Evolutionary conservation across 2,888 invertebrate species (phyloP), one percentile per base, ranked within the genome.

Genomic region (Patella pellucida): DNA sequence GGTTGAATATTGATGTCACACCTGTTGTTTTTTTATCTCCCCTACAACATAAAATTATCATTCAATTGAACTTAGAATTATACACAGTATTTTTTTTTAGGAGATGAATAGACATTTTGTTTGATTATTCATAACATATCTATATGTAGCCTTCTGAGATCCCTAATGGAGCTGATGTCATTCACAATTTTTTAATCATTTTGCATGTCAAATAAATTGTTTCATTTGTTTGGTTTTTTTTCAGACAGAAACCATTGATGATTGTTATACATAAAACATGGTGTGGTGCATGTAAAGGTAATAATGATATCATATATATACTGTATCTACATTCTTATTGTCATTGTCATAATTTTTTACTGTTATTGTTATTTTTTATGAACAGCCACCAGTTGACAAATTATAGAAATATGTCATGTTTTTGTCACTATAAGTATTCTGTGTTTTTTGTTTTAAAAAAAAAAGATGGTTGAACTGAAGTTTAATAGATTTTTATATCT

Each of bases 241-340:
- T 73, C 81, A 90, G 90, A 62, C 82, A 87, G 62, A 94, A 94
- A 85, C 94, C 94, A 0, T 86, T 94, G 67, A 94, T 94, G 93
- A 88, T 94, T 1, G 91, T 94, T 2, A 93, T 94, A 52, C 94
- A 94, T 87, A 94, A 94, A 86, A 92, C 93, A 0, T 94, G 94
- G 93, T 94, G 94, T 88, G 92, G 93, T 2, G 93, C 94, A 3
- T 94, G 94, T 85, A 93, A 93, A 89, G 93, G 92, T 92, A 84
- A 82, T 82, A 14, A 50, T n/a, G n/a, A n/a, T 71, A n/a, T 19
- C 62, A 62, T 41, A 41, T 41, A 41, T 41, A 41, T 14, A 68
- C 23, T 9, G 23, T 52, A 16, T 56, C 31, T 31, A 54, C 50
- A 31, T 19, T 52, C 23, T 41, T 41, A 41, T 41, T 41, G 9